phyloP scores from a whole-genome alignment of 2,888 invertebrate genomes.

The Sabatieria punctata region DNA sequence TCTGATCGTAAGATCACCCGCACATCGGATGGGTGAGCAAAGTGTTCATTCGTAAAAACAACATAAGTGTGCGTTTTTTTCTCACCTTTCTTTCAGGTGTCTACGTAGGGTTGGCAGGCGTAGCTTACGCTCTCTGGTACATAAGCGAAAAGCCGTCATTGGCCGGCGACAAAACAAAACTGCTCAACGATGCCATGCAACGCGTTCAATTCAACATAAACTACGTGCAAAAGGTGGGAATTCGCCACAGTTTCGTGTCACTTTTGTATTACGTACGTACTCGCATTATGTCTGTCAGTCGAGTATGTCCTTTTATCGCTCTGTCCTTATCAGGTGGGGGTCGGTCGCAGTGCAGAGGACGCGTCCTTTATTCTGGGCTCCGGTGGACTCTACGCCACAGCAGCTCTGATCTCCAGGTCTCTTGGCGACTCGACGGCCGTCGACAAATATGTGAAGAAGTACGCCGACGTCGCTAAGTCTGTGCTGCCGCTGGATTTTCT shows the following conservation, averaged over 20 bases:
- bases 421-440: constrained; percentile 36
- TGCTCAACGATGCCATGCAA: constrained; percentile 44
- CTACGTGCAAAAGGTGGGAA: constrained; percentile 37
- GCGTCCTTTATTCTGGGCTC: constrained; percentile 60
- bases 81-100: constrained; percentile 34
- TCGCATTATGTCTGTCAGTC: too few species aligned
- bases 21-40: too few species aligned
- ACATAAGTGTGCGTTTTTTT: too few species aligned
- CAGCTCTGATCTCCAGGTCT: constrained; percentile 33
- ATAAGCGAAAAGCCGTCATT: constrained; percentile 43
- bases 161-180: constrained; percentile 22
- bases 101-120: constrained; percentile 52
- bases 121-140: constrained; percentile 57
- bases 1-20: too few species aligned
- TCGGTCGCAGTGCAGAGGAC: too few species aligned
- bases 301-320: too few species aligned
- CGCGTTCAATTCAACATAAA: constrained; percentile 48
- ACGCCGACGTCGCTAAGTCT: constrained; percentile 33
- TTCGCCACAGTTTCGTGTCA: too few species aligned
- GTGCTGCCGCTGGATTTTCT: constrained; percentile 39
- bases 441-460: constrained; percentile 33
- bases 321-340: too few species aligned
- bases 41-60: too few species aligned
- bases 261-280: too few species aligned
- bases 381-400: constrained; percentile 56